Percentiles rank a stretch among this genome's conserved stretches.
These are phyloP conservation scores for Rotaria socialis DNA, from an alignment of 2,888 invertebrate genomes.

Conservation along the genomic window DNA sequence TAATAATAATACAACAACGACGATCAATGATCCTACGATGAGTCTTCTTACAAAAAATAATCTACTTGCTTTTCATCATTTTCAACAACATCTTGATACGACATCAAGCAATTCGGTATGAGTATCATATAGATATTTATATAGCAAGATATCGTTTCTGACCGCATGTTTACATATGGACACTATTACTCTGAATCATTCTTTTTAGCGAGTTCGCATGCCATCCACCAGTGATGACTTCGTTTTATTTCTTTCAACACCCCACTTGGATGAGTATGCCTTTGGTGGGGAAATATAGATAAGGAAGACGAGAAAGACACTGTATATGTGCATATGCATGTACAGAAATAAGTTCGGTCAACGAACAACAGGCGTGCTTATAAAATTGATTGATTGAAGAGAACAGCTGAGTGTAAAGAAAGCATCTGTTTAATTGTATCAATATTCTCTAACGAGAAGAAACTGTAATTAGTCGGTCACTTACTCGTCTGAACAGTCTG, in stretches of 20 bases:
- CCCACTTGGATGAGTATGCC: conserved; percentile 3
- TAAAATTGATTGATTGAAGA: conserved; percentile 26
- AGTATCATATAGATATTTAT: background rate
- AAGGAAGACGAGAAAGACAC: background rate
- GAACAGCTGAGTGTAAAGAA: conserved; percentile 17
- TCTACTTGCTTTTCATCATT: conserved; percentile 2
- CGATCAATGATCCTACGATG: background rate
- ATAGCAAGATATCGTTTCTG: background rate
- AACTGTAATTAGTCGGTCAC: background rate
- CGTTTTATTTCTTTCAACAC: background rate
- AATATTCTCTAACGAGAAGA: background rate
- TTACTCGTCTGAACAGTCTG: background rate
- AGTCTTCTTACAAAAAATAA: background rate
- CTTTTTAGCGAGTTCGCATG: background rate
- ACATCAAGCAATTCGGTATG: background rate
- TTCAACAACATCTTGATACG: background rate
- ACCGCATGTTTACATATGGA: background rate
- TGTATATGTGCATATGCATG: background rate
- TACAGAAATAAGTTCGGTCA: background rate
- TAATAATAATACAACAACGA: background rate
- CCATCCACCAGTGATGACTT: background rate
- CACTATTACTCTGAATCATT: background rate
- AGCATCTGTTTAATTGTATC: conserved; percentile 21
- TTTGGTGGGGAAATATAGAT: conserved; percentile 4
- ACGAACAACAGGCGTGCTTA: conserved; percentile 13